These are phyloP conservation scores for Aplocera efformata DNA, from an alignment of 2,888 invertebrate genomes.

Conservation along the genomic window DNA sequence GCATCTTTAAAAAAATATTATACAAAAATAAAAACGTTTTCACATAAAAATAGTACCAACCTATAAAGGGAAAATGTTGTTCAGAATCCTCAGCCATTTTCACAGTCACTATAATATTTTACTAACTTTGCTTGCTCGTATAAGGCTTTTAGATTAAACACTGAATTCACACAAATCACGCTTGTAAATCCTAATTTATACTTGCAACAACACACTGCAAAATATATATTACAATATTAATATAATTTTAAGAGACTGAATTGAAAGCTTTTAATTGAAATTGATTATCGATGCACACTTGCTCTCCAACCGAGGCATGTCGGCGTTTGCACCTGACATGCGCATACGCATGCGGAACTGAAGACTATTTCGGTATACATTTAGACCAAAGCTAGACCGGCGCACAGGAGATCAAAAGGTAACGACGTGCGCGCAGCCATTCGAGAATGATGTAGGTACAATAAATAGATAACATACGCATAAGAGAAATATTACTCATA, in stretches of 20 bases:
- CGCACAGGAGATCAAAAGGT: conserved; percentile 71
- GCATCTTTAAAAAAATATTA: too few species aligned
- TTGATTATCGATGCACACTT: conserved; percentile 20
- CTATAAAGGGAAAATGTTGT: conserved; percentile 1
- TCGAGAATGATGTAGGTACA: conserved; percentile 25
- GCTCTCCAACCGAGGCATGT: conserved; percentile 41
- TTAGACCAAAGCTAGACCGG: conserved; percentile 67
- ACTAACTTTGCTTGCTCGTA: too few species aligned
- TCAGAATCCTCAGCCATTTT: conserved; percentile 11
- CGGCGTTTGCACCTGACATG: conserved; percentile 68
- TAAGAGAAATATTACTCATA: too few species aligned
- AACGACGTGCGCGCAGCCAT: conserved; percentile 42
- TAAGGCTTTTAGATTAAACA: too few species aligned
- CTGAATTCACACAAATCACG: too few species aligned
- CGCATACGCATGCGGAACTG: conserved; percentile 68
- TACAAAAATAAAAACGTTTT: too few species aligned
- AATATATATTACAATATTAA: too few species aligned
- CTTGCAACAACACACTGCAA: too few species aligned
- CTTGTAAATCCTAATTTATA: too few species aligned
- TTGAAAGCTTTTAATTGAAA: not conserved
- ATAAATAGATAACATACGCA: not conserved
- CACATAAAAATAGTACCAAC: not conserved
- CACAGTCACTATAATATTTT: not conserved
- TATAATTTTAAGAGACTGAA: not conserved
- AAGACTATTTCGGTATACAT: conserved; percentile 67